phyloP scores from a whole-genome alignment of 2,797 vertebrate species.

The Xenentodon cancila region DNA sequence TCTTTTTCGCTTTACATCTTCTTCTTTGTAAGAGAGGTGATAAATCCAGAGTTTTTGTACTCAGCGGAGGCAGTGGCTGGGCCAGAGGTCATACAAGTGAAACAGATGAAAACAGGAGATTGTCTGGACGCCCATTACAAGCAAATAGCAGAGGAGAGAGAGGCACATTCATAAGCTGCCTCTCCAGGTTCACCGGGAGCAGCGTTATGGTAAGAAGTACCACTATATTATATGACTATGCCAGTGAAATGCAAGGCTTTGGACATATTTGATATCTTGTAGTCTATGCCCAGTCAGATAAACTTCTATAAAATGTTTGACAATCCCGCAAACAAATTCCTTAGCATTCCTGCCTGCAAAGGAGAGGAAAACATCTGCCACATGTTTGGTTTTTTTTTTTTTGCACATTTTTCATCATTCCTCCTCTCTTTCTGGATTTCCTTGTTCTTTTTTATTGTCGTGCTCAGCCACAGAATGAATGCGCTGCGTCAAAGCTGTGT shows the following conservation, averaged over 20 bases:
- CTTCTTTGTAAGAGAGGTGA: constrained; percentile 49
- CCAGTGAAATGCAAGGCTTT: constrained; percentile 1
- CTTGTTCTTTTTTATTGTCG: constrained; percentile 53
- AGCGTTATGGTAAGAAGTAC: constrained; percentile 16
- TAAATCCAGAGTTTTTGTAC: constrained; percentile 61
- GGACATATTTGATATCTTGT: constrained; percentile 5
- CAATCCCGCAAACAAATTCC: constrained; percentile 11
- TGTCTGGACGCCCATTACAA: constrained; percentile 73
- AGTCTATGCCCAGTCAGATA: constrained; percentile 21
- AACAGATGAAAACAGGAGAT: constrained; percentile 75
- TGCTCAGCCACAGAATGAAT: constrained; percentile 53
- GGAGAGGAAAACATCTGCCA: constrained; percentile 38
- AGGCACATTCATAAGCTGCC: constrained; percentile 49
- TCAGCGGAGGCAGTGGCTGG: constrained; percentile 49
- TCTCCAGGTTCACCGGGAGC: constrained; percentile 24
- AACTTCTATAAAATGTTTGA: constrained; percentile 26
- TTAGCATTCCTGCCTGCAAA: constrained; percentile 18
- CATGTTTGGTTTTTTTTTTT: constrained; percentile 49
- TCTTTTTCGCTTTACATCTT: constrained; percentile 33
- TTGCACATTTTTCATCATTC: constrained; percentile 30
- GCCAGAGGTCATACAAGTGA: constrained; percentile 74
- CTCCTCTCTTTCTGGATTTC: constrained; percentile 35
- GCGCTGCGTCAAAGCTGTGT: constrained; percentile 48
- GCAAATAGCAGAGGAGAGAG: constrained; percentile 61
- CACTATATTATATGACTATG: not conserved